phyloP scores from a whole-genome alignment of 2,113 vertebrate species.

The Chaetodon auriga region DNA sequence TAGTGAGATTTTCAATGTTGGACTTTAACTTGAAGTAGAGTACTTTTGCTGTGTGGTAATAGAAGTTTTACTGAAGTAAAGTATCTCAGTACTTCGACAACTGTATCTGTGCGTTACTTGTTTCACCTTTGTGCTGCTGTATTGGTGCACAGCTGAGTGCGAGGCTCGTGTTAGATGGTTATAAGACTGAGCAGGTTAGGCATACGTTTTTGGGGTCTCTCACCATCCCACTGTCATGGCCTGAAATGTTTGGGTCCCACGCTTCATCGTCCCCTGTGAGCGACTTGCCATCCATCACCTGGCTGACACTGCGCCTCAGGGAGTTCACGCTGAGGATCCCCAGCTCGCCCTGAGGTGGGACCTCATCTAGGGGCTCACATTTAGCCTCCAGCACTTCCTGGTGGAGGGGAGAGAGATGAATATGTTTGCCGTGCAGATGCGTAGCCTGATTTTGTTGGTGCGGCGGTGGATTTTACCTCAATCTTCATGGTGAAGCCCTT shows the following conservation, averaged over 20 bases:
- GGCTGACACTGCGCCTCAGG: conserved; percentile 93
- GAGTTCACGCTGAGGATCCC: conserved; percentile 77
- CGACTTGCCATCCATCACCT: conserved; percentile 90
- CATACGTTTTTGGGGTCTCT: conserved; percentile 69
- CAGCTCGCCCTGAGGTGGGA: conserved; percentile 71
- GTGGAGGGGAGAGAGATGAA: not conserved
- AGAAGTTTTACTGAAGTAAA: no score
- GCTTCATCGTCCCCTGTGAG: conserved; percentile 80
- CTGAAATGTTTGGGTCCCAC: conserved; percentile 90
- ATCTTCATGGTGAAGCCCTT: conserved; percentile 92
- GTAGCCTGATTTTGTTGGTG: not conserved
- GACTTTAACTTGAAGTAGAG: no score
- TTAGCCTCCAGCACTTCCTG: conserved; percentile 90
- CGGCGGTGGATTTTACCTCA: conserved; percentile 85
- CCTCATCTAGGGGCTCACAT: conserved; percentile 81
- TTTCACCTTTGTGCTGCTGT: no score
- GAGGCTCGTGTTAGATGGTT: not conserved
- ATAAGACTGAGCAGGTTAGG: not conserved
- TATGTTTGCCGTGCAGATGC: not conserved
- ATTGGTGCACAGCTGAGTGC: not conserved
- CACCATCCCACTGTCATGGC: conserved; percentile 92
- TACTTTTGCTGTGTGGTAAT: no score
- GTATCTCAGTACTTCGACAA: no score
- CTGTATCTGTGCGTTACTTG: no score
- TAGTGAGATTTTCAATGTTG: no score